Evolutionary conservation across 2,888 invertebrate species (phyloP), one percentile per base, ranked within the genome.

Genomic region (Operophtera brumata): DNA sequence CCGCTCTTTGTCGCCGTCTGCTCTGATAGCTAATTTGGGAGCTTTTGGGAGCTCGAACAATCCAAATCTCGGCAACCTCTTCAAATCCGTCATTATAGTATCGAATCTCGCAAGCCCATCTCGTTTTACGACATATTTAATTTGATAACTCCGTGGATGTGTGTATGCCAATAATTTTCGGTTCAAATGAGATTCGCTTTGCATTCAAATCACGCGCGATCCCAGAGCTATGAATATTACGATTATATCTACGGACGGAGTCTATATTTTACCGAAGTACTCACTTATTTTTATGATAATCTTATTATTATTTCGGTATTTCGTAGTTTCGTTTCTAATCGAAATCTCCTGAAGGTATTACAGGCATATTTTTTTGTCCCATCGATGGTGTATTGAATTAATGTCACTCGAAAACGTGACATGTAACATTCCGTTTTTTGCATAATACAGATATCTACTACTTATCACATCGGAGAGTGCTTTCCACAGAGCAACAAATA

Each of bases 21-120:
- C 70, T 67, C 72, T 77, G 83, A 88, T 86, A 76, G 85, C 88
- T 86, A 87, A 88, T 89, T 88, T 83, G 77, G 69, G 60, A 71
- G 61, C 66, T 55, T 47, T 50, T 46, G 50, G 47, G 47, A 50
- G 46, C 50, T 47, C 41, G 47, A 55, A 55, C 55, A 55, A 55
- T 69, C 61, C 54, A 61, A 59, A 61, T 57, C 66, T 66, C 65
- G 62, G 71, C 67, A 62, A 66, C 71, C 72, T 76, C 73, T 81
- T 78, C 78, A 75, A 78, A 82, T 78, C 75, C 73, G 77, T 78
- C 81, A 79, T 84, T 83, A 78, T 70, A 76, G 82, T 77, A 79
- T 80, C 73, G 72, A 71, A 75, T 76, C 78, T 81, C 77, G 75
- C 71, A 70, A 69, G 74, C 67, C 66, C 64, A 64, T 69, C 71